Percentiles rank a stretch among this genome's conserved stretches.
These are phyloP conservation scores for Cyprinodon diabolis DNA, from an alignment of 2,797 vertebrate genomes.

Conservation along the genomic window DNA sequence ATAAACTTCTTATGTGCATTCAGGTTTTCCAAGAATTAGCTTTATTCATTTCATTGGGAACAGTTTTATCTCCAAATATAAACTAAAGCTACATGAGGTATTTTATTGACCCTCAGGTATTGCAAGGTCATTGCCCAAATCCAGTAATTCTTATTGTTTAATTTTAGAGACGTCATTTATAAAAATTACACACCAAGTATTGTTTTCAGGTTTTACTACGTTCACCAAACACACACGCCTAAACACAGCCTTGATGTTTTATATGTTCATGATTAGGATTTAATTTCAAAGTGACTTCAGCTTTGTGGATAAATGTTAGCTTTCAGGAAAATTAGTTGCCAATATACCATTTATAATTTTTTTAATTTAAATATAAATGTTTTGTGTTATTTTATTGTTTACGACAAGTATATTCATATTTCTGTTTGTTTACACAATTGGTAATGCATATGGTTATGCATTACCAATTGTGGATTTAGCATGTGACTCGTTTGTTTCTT, in stretches of 20 bases:
- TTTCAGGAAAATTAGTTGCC: too few species aligned
- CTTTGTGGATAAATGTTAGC: too few species aligned
- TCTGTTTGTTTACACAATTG: too few species aligned
- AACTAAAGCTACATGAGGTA: slow-evolving; percentile 9
- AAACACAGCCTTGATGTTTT: background rate
- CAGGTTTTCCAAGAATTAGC: slow-evolving; percentile 12
- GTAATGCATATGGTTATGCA: too few species aligned
- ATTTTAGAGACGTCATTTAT: background rate
- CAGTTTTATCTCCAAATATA: slow-evolving; percentile 29
- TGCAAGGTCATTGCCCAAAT: background rate
- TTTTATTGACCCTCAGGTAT: background rate
- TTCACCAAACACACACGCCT: background rate
- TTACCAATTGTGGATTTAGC: too few species aligned
- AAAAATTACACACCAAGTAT: background rate
- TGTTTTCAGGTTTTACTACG: background rate
- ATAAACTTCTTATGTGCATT: slow-evolving; percentile 22
- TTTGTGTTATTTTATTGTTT: too few species aligned
- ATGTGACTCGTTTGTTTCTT: too few species aligned
- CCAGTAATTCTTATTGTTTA: background rate
- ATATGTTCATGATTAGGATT: too few species aligned
- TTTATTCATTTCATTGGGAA: slow-evolving; percentile 26
- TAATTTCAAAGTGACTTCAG: too few species aligned
- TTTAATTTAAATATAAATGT: too few species aligned
- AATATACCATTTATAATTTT: too few species aligned
- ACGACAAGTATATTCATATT: too few species aligned